These are phyloP conservation scores for Leptinotarsa peninsularis DNA, from an alignment of 2,888 invertebrate species.

Conservation along the genomic window DNA sequence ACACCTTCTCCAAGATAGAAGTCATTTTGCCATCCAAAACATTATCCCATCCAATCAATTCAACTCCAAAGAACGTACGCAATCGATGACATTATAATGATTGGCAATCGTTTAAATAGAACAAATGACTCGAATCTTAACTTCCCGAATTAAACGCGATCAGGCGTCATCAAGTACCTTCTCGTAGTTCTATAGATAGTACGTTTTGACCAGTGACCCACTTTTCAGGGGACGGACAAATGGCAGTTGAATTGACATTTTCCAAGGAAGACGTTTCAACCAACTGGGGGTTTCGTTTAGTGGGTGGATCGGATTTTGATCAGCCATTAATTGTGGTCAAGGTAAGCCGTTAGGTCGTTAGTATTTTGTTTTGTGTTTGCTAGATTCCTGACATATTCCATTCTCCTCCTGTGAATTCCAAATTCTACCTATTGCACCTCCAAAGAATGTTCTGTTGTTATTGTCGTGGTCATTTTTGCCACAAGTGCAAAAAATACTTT, in stretches of 20 bases:
- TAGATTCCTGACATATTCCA: too few species aligned
- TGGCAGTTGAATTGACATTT: slow-evolving; percentile 78
- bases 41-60: not conserved
- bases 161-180: slow-evolving; percentile 19
- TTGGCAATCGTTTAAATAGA: slow-evolving; percentile 14
- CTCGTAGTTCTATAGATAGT: slow-evolving; percentile 18
- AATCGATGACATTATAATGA: slow-evolving; percentile 25
- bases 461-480: too few species aligned
- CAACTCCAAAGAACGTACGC: not conserved
- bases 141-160: slow-evolving; percentile 26
- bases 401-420: too few species aligned
- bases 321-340: slow-evolving; percentile 80
- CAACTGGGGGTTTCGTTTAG: slow-evolving; percentile 83
- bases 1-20: too few species aligned
- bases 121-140: not conserved
- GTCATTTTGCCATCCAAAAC: too few species aligned
- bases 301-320: slow-evolving; percentile 80
- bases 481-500: too few species aligned
- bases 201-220: slow-evolving; percentile 47
- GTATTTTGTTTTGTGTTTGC: not conserved
- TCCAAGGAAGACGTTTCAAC: slow-evolving; percentile 71
- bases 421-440: too few species aligned
- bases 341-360: slow-evolving; percentile 66
- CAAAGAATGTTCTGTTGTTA: too few species aligned
- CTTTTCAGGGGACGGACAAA: slow-evolving; percentile 61